A percentile compares a stretch with the other conserved stretches of the same genome.
Evolutionary conservation across 2,113 vertebrate genomes (phyloP).

Genomic region (Hymenochirus boettgeri): DNA sequence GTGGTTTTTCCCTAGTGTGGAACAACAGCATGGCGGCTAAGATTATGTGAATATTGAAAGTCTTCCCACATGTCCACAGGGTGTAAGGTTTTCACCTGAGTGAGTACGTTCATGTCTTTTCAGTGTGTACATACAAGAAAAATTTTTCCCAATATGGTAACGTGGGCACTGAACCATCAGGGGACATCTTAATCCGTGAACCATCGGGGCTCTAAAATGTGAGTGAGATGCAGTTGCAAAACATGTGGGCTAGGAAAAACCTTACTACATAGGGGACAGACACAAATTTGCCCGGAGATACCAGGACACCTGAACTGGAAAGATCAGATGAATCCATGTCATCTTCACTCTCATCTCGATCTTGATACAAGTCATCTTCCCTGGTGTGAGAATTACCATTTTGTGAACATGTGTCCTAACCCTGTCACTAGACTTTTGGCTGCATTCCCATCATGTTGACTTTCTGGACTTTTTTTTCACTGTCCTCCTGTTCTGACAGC

Average conservation of each 20-base stretch:
- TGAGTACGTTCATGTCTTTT: conserved; percentile 96
- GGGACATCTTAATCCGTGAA: conserved; percentile 75
- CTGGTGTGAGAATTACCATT: conserved; percentile 75
- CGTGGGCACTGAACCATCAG: conserved; percentile 83
- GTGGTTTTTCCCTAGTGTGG: conserved; percentile 96
- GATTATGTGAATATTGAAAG: conserved; percentile 98
- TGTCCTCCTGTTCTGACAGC: conserved; percentile 82
- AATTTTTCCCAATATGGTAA: conserved; percentile 94
- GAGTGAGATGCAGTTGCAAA: conserved; percentile 89
- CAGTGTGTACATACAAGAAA: conserved; percentile 95
- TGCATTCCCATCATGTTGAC: conserved; percentile 78
- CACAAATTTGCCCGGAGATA: conserved; percentile 76
- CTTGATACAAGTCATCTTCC: conserved; percentile 79
- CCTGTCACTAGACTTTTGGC: conserved; percentile 75
- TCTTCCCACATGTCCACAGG: conserved; percentile 92
- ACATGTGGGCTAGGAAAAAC: conserved; percentile 85
- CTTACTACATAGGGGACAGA: conserved; percentile 92
- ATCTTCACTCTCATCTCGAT: conserved; percentile 64
- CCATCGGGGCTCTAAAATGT: conserved; percentile 87
- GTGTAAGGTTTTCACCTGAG: conserved; percentile 96
- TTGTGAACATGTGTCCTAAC: conserved; percentile 76
- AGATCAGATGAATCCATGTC: conserved; percentile 83
- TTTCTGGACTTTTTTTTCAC: conserved; percentile 74
- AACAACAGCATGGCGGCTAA: conserved; percentile 93
- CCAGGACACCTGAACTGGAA: conserved; percentile 74